Evolutionary conservation across 2,888 invertebrate genomes (phyloP).

Genomic region (Galerucella pusilla): DNA sequence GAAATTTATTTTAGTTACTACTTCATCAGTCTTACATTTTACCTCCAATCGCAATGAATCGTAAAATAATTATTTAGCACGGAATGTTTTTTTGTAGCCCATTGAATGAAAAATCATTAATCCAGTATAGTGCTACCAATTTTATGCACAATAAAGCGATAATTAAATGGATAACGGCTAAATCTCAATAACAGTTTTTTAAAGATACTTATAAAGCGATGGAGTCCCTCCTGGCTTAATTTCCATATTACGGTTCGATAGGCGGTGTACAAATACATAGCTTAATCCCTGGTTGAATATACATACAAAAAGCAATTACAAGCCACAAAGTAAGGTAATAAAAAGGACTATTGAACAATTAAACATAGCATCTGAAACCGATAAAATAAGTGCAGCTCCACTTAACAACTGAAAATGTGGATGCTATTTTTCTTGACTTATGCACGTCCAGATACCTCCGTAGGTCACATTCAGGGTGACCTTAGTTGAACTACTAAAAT

Average conservation of each 20-base stretch:
- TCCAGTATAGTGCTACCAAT: not conserved
- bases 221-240: not conserved
- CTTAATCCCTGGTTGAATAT: not conserved
- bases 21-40: not conserved
- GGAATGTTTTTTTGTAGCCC: not conserved
- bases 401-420: not conserved
- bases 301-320: not conserved
- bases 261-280: not conserved
- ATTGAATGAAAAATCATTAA: slow-evolving; percentile 5
- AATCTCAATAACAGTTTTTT: not conserved
- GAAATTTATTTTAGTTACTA: not conserved
- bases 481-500: too few relatives aligned
- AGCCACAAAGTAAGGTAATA: not conserved
- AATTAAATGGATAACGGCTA: not conserved
- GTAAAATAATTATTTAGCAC: not conserved
- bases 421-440: too few relatives aligned
- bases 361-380: too few relatives aligned
- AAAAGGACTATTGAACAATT: not conserved
- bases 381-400: too few relatives aligned
- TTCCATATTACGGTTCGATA: not conserved
- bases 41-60: not conserved
- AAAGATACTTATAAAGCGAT: slow-evolving; percentile 2
- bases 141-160: slow-evolving; percentile 9
- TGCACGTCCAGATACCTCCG: too few relatives aligned
- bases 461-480: too few relatives aligned